A percentile compares a stretch with the other conserved stretches of the same genome.
Evolutionary conservation across 2,797 vertebrate genomes (phyloP).

Genomic region (Parauchenoglanis ngamensis): DNA sequence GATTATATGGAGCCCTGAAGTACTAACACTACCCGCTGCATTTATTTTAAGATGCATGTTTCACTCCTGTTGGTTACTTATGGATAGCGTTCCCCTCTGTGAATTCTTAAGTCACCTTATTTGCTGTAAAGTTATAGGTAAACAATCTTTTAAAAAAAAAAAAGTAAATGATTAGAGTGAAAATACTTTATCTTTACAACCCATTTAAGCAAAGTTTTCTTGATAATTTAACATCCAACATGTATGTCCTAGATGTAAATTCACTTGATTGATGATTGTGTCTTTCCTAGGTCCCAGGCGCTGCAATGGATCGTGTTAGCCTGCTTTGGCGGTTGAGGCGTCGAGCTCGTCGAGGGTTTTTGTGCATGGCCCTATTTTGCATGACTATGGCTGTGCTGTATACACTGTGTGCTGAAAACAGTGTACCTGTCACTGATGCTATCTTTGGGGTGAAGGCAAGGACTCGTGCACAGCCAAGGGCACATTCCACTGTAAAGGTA

Average conservation of each 20-base stretch:
- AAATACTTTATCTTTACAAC: background rate
- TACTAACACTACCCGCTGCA: background rate
- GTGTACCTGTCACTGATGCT: constrained; percentile 78
- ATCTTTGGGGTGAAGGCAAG: constrained; percentile 79
- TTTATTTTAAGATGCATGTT: background rate
- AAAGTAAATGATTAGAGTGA: background rate
- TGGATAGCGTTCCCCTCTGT: background rate
- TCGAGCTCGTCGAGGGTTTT: constrained; percentile 73
- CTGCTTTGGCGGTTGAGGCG: constrained; percentile 77
- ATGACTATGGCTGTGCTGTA: constrained; percentile 79
- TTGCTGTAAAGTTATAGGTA: background rate
- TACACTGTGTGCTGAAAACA: constrained; percentile 80
- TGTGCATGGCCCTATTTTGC: constrained; percentile 79
- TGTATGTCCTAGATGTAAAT: background rate
- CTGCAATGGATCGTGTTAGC: constrained; percentile 78
- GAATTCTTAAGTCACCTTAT: background rate
- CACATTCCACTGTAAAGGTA: constrained; percentile 74
- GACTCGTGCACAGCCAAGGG: constrained; percentile 75
- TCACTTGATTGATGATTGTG: background rate
- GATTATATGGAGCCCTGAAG: background rate
- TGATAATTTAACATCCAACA: background rate
- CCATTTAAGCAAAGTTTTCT: background rate
- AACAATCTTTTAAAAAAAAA: background rate
- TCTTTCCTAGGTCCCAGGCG: constrained; percentile 69
- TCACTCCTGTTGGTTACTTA: background rate